phyloP scores from a whole-genome alignment of 1,140 invertebrate species.

The Littorina saxatilis region DNA sequence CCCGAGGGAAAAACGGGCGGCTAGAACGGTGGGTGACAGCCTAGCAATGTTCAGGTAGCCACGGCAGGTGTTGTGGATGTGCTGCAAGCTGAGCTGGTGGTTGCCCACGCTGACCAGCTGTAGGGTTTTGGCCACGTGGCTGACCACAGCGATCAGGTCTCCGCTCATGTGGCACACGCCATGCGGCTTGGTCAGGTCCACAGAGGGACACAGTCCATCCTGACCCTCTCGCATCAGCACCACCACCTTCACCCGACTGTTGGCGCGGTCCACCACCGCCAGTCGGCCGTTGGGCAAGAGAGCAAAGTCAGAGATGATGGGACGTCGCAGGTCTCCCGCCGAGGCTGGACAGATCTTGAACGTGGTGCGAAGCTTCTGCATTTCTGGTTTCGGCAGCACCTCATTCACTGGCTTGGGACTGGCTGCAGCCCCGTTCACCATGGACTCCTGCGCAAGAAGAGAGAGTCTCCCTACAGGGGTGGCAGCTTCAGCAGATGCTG shows the following conservation, averaged over 20 bases:
- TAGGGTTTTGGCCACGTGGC: conserved; percentile 27
- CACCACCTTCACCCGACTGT: conserved; percentile 30
- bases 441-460: not conserved
- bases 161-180: conserved; percentile 27
- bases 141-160: conserved; percentile 24
- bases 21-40: not conserved
- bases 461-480: not conserved
- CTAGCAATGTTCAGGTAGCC: conserved; percentile 24
- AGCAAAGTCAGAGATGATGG: conserved; percentile 33
- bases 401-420: not conserved
- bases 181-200: conserved; percentile 19
- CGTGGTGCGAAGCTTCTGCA: conserved; percentile 20
- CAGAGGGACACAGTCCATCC: conserved; percentile 20
- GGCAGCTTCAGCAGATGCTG: not conserved
- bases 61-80: conserved; percentile 30
- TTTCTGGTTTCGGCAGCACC: not conserved
- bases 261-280: conserved; percentile 24
- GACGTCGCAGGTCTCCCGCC: conserved; percentile 24
- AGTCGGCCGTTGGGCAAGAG: conserved; percentile 14
- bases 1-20: conserved; percentile 29
- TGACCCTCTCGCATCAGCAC: conserved; percentile 13
- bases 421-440: not conserved
- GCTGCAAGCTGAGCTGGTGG: not conserved
- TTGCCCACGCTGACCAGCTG: conserved; percentile 1
- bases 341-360: conserved; percentile 22